These are phyloP conservation scores for Ranitomeya variabilis DNA, from an alignment of 2,113 vertebrate species.

Conservation along the genomic window DNA sequence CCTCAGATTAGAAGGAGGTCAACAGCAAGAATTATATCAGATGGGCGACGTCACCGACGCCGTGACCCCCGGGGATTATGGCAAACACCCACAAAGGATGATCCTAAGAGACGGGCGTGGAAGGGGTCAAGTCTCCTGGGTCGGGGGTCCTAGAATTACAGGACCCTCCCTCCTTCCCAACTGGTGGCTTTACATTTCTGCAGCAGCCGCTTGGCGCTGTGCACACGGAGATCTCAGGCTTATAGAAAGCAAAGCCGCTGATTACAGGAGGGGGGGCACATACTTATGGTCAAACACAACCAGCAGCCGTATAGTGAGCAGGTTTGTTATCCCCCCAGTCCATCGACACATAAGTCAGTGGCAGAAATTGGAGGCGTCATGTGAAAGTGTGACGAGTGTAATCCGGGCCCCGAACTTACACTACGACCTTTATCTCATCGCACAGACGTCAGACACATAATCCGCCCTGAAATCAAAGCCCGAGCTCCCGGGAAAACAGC, in stretches of 20 bases:
- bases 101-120: not conserved
- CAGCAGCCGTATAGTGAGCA: too few species aligned
- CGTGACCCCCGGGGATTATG: conserved; percentile 10
- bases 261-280: not conserved
- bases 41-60: not conserved
- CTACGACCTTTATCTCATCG: not conserved
- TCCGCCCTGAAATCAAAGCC: not conserved
- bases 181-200: not conserved
- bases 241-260: too few species aligned
- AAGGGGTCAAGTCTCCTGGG: not conserved
- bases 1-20: conserved; percentile 50
- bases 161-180: not conserved
- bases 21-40: conserved; percentile 30
- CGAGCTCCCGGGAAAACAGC: not conserved
- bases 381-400: not conserved
- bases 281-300: not conserved
- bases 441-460: not conserved
- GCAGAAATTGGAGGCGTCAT: not conserved
- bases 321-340: too few species aligned
- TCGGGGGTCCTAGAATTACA: not conserved
- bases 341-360: not conserved
- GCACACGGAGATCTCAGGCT: not conserved
- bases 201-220: not conserved
- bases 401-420: not conserved
- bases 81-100: not conserved